These are phyloP conservation scores for Notarius lentiginosus DNA, from an alignment of 2,113 vertebrate species.

Conservation along the genomic window DNA sequence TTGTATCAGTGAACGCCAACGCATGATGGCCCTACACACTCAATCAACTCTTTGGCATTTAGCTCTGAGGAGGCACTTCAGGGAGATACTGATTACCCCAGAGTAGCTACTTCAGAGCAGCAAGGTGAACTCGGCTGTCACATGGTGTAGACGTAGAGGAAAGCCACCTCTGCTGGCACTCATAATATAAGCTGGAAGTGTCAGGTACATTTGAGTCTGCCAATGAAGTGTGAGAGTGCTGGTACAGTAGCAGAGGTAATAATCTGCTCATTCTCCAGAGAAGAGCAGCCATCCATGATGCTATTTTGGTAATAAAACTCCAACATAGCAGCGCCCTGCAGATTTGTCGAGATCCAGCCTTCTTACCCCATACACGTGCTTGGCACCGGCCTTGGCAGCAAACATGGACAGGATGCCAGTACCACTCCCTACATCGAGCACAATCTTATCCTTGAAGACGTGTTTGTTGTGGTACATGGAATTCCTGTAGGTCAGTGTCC, in stretches of 20 bases:
- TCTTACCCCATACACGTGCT: constrained; percentile 96
- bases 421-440: constrained; percentile 97
- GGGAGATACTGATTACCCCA: constrained; percentile 35
- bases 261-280: background rate
- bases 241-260: constrained; percentile 21
- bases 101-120: constrained; percentile 30
- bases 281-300: constrained; percentile 24
- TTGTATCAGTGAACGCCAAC: background rate
- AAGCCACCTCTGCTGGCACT: background rate
- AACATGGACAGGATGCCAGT: constrained; percentile 98
- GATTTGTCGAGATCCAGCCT: constrained; percentile 18
- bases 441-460: constrained; percentile 94
- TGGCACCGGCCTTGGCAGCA: constrained; percentile 95
- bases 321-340: constrained; percentile 10
- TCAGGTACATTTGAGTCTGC: background rate
- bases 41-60: constrained; percentile 41
- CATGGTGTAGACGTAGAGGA: background rate
- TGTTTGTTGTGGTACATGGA: constrained; percentile 99
- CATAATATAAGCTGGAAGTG: constrained; percentile 16
- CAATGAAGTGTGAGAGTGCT: constrained; percentile 36
- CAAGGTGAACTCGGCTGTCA: constrained; percentile 27
- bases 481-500: constrained; percentile 95
- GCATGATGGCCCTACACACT: constrained; percentile 8
- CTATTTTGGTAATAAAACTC: constrained; percentile 34
- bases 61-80: constrained; percentile 13